These are phyloP conservation scores for Antechinus stuartii DNA, from an alignment of 2,113 vertebrate species.

Conservation along the genomic window DNA sequence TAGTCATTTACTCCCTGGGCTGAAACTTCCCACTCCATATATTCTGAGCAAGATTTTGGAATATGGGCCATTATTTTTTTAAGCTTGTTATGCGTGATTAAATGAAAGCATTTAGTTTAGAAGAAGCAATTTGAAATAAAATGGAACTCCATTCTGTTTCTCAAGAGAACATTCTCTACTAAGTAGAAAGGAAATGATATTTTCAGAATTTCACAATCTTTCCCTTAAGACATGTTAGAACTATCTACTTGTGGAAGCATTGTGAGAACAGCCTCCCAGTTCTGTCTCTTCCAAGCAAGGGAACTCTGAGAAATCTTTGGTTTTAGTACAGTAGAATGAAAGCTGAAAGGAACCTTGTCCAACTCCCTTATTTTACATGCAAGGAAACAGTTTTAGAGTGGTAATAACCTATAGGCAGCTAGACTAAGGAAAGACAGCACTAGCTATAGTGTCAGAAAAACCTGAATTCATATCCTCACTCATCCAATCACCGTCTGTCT, in stretches of 20 bases:
- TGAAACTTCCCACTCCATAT: conserved; percentile 57
- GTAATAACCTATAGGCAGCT: neutral
- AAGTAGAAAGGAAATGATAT: conserved; percentile 61
- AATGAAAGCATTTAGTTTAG: conserved; percentile 70
- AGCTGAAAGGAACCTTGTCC: neutral
- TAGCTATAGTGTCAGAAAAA: neutral
- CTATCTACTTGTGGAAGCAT: neutral
- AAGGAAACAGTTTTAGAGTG: neutral
- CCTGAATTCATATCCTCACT: neutral
- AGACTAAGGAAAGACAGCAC: neutral
- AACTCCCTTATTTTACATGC: neutral
- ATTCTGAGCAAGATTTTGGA: conserved; percentile 65
- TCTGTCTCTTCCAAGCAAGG: conserved; percentile 4
- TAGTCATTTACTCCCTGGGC: conserved; percentile 73
- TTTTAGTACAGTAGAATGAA: neutral
- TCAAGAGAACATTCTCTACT: conserved; percentile 60
- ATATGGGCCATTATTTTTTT: conserved; percentile 43
- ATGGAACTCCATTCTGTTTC: conserved; percentile 59
- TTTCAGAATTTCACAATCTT: conserved; percentile 9
- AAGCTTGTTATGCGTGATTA: conserved; percentile 73
- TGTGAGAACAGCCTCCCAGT: conserved; percentile 46
- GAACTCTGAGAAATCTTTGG: conserved; percentile 8
- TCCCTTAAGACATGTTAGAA: neutral
- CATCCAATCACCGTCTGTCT: neutral
- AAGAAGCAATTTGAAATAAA: conserved; percentile 70